phyloP scores from a whole-genome alignment of 1,140 invertebrate genomes.

The Batillaria attramentaria region DNA sequence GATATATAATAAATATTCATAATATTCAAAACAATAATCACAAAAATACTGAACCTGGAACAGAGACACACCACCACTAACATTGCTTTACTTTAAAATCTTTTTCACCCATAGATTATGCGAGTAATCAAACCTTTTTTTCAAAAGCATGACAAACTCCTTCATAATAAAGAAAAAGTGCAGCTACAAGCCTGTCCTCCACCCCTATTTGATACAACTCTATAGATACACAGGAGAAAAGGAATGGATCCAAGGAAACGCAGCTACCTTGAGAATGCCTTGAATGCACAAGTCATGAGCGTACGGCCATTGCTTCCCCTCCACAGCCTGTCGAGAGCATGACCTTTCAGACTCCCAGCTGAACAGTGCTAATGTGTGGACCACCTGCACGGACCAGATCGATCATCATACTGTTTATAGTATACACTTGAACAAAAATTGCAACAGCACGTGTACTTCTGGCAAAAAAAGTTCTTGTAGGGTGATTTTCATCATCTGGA shows the following conservation, averaged over 20 bases:
- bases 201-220: too few species aligned
- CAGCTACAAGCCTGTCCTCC: too few species aligned
- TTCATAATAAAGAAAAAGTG: neutral
- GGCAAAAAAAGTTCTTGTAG: too few species aligned
- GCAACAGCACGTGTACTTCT: too few species aligned
- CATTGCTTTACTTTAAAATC: too few species aligned
- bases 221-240: too few species aligned
- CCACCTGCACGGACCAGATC: slow-evolving; percentile 44
- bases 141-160: neutral
- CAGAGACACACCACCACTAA: too few species aligned
- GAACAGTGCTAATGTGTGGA: slow-evolving; percentile 61
- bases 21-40: neutral
- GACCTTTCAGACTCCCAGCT: slow-evolving; percentile 51
- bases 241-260: too few species aligned
- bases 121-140: too few species aligned
- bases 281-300: slow-evolving; percentile 59
- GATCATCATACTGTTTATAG: neutral
- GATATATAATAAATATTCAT: neutral
- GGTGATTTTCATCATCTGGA: too few species aligned
- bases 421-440: neutral
- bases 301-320: slow-evolving; percentile 55
- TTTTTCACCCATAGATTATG: too few species aligned
- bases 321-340: slow-evolving; percentile 49
- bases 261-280: slow-evolving; percentile 51
- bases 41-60: too few species aligned